Evolutionary conservation across 2,113 vertebrate genomes (phyloP).

Genomic region (Perca flavescens): DNA sequence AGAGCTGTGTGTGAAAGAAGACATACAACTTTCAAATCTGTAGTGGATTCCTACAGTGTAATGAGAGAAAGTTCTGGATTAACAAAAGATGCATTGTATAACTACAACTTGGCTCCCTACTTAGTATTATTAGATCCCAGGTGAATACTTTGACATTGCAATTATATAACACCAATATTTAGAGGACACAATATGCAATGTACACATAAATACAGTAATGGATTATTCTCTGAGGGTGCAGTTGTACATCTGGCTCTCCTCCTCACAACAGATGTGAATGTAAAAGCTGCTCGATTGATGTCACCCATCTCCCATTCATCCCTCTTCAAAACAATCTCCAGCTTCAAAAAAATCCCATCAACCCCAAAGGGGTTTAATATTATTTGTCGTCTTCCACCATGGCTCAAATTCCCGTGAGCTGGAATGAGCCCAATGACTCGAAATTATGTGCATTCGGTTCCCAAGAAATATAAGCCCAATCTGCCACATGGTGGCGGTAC

Average conservation of each 20-base stretch:
- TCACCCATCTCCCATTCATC: slow-evolving; percentile 20
- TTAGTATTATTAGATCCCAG: background rate
- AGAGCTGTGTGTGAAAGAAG: slow-evolving; percentile 70
- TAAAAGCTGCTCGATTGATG: slow-evolving; percentile 67
- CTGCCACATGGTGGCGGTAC: too few relatives aligned
- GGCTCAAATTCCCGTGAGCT: too few relatives aligned
- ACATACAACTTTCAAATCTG: slow-evolving; percentile 62
- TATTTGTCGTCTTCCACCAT: too few relatives aligned
- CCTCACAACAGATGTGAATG: slow-evolving; percentile 55
- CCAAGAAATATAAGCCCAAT: too few relatives aligned
- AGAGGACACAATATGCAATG: background rate
- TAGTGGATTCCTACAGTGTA: slow-evolving; percentile 25
- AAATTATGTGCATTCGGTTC: too few relatives aligned
- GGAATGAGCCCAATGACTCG: too few relatives aligned
- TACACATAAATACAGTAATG: background rate
- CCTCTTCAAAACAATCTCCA: slow-evolving; percentile 52
- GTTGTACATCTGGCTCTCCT: slow-evolving; percentile 39
- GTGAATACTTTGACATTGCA: background rate
- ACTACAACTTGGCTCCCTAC: background rate
- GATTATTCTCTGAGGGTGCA: slow-evolving; percentile 10
- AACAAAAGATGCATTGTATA: slow-evolving; percentile 8
- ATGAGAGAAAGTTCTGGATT: slow-evolving; percentile 1
- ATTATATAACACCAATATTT: background rate
- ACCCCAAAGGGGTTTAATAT: background rate
- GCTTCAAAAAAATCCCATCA: slow-evolving; percentile 63